Conservation (phyloP, 2,888 invertebrate genomes). For the Tachina lurida region DNA sequence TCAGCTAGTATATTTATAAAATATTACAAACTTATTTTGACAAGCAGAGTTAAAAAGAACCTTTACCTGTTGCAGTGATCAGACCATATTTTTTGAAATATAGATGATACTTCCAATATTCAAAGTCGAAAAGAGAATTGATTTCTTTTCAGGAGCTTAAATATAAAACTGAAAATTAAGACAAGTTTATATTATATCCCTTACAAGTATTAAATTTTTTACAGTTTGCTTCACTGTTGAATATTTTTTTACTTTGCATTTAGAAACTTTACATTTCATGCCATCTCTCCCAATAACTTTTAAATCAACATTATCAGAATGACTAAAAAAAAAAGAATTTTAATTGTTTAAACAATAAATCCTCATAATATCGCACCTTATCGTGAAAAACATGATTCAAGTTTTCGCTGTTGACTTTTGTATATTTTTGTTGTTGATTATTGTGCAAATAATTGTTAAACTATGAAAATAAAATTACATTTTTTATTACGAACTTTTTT, state of each 20-base stretch:
- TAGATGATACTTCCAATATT: too few species aligned
- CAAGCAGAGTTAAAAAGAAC: too few species aligned
- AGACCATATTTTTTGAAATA: too few species aligned
- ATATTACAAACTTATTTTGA: too few species aligned
- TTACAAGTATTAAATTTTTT: too few species aligned
- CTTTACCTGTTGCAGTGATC: too few species aligned
- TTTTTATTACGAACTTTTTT: conserved; percentile 5
- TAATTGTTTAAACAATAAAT: conserved; percentile 24
- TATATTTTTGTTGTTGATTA: not conserved
- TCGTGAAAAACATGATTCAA: conserved; percentile 10
- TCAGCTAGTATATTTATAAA: too few species aligned
- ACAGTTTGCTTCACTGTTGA: not conserved
- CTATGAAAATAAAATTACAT: conserved; percentile 37
- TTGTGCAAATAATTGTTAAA: conserved; percentile 54
- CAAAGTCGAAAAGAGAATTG: too few species aligned
- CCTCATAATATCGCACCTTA: not conserved
- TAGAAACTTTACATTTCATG: not conserved
- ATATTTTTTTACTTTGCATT: not conserved
- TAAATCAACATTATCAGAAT: conserved; percentile 14
- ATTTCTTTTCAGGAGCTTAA: too few species aligned
- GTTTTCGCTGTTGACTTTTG: conserved; percentile 18
- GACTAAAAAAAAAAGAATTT: conserved; percentile 8
- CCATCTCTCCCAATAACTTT: not conserved
- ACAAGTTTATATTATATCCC: too few species aligned
- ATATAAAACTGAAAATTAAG: too few species aligned